phyloP scores from a whole-genome alignment of 37 sponge, comb jelly and placozoan genomes.

The Axinella damicornis region DNA sequence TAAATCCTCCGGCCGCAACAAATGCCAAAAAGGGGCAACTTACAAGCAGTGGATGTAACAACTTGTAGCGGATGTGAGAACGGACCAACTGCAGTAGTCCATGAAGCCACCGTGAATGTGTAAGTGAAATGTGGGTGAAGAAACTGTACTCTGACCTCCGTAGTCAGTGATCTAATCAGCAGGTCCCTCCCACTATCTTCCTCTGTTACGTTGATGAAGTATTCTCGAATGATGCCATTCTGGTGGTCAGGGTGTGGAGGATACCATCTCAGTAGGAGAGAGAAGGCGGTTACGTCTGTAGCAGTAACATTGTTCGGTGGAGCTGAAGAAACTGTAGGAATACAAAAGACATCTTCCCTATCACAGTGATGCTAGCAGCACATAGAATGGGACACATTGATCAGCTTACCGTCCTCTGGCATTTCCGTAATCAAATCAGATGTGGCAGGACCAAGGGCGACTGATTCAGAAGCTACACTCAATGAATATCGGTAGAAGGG shows the following conservation, averaged over 20 bases:
- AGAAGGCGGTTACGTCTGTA: neutral
- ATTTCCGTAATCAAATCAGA: neutral
- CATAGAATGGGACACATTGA: slow-evolving; percentile 1
- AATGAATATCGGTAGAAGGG: slow-evolving; percentile 1
- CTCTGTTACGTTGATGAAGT: slow-evolving; percentile 18
- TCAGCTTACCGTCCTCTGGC: slow-evolving; percentile 23
- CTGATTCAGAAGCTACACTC: slow-evolving; percentile 3
- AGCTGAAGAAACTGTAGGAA: neutral
- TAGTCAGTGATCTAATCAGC: neutral
- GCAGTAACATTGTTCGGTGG: neutral
- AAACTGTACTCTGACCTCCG: neutral
- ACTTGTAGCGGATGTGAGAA: neutral
- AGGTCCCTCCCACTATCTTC: neutral
- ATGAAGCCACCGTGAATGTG: neutral
- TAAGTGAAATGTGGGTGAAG: slow-evolving; percentile 29
- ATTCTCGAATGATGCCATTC: slow-evolving; percentile 35
- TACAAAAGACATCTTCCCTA: neutral
- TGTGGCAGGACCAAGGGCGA: neutral
- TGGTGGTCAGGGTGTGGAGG: slow-evolving; percentile 16
- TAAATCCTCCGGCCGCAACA: too few species aligned
- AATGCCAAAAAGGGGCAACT: too few species aligned
- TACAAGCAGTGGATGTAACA: slow-evolving; percentile 12
- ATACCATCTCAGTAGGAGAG: slow-evolving; percentile 21
- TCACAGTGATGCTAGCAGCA: neutral
- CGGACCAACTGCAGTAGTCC: slow-evolving; percentile 11